Evolutionary conservation across 2,113 vertebrate genomes (phyloP), one percentile per base, ranked within the genome.

Genomic region (Ondatra zibethicus): DNA sequence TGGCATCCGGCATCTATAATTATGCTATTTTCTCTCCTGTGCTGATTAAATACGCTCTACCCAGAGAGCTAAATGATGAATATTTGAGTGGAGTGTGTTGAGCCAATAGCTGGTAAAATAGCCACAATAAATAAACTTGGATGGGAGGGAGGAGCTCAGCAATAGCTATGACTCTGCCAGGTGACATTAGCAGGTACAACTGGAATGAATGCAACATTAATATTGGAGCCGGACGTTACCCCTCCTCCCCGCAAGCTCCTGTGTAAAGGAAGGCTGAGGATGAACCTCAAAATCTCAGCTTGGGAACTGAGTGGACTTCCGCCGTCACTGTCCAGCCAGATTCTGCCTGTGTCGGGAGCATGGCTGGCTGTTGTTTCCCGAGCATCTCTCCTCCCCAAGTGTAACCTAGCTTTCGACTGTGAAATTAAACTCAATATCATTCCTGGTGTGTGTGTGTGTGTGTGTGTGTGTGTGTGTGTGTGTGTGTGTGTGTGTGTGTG

Each of bases 1-100:
- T 98, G 98, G 98, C 97, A 99, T 99, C 98, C 96, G 52, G 98
- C 98, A 98, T 98, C 98, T 97, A 97, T 98, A 99, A 98, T 98
- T 98, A 98, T 97, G 98, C 98, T 98, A 93, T 98, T 99, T 99
- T 99, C 98, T 99, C 98, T 98, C 98, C 98, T 98, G 97, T 98
- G 98, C 98, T 98, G 98, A 98, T 99, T 98, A 98, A 98, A 98
- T 98, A 98, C 86, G 87, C 98, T 98, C 98, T 98, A 98, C 97
- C 98, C 98, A 88, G 98, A 98, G 98, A 98, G 98, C 97, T 98
- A 98, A 98, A 98, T 98, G 98, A 98, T 97, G 98, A 98, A 98
- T 98, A 98, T 98, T 98, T 98, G 98, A 98, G 97, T 75, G 72
- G 97, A 98, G 96, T 80, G 95, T 98, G 98, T 98, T 97, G 98